These are phyloP conservation scores for Ochropacha duplaris DNA, from an alignment of 2,888 invertebrate species.

Conservation along the genomic window DNA sequence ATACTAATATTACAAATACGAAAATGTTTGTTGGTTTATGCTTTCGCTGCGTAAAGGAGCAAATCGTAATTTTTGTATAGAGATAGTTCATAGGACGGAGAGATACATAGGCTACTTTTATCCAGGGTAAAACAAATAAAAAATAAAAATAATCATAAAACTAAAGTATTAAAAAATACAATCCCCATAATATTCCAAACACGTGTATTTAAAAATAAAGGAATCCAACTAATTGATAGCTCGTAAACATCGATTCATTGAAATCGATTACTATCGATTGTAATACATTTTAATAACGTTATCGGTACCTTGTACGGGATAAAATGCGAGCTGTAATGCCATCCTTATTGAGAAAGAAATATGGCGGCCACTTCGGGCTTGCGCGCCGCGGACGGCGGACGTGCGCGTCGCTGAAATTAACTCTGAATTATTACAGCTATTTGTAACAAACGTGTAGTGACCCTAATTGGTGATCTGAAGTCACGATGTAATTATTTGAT, in stretches of 20 bases:
- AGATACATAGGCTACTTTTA: no score
- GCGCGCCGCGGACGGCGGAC: slow-evolving; percentile 36
- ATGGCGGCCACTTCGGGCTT: slow-evolving; percentile 34
- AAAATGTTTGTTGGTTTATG: no score
- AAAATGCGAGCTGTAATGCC: slow-evolving; percentile 28
- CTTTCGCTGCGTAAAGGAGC: no score
- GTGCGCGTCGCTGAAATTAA: slow-evolving; percentile 24
- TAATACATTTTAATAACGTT: slow-evolving; percentile 26
- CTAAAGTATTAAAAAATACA: no score
- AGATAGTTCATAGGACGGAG: no score
- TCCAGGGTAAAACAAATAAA: no score
- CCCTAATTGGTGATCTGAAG: slow-evolving; percentile 40
- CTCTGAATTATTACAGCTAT: slow-evolving; percentile 40
- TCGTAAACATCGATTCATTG: neutral
- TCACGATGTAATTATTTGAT: slow-evolving; percentile 37
- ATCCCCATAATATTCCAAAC: no score
- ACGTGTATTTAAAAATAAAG: neutral
- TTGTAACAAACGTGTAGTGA: slow-evolving; percentile 33
- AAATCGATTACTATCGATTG: slow-evolving; percentile 2
- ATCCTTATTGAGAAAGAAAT: slow-evolving; percentile 49
- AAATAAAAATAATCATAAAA: neutral
- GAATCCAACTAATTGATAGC: slow-evolving; percentile 20
- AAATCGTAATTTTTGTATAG: no score
- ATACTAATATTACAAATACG: no score
- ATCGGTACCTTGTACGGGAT: slow-evolving; percentile 33